A percentile compares a stretch with the other conserved stretches of the same genome.
phyloP scores from a whole-genome alignment of 2,113 vertebrate genomes.

The Brienomyrus brachyistius region DNA sequence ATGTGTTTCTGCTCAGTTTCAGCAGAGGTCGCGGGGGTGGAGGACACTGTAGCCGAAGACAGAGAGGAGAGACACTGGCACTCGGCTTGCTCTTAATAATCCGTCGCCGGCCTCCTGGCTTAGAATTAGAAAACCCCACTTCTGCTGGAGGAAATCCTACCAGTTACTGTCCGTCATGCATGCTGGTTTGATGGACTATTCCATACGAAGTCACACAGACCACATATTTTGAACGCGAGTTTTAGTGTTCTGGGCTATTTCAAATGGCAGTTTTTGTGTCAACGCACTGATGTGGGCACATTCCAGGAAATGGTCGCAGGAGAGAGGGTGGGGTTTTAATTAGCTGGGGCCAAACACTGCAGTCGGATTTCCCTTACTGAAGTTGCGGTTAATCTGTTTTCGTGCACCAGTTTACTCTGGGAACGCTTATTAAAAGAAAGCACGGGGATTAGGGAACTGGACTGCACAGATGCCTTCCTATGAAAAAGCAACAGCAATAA shows the following conservation, averaged over 20 bases:
- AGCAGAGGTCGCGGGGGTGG: constrained; percentile 33
- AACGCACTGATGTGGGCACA: constrained; percentile 8
- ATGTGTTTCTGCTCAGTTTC: constrained; percentile 46
- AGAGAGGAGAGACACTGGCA: neutral
- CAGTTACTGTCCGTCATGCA: neutral
- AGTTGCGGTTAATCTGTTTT: constrained; percentile 9
- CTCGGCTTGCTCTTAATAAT: neutral
- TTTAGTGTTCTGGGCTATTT: neutral
- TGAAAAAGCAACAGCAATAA: constrained; percentile 15
- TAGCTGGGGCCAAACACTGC: neutral
- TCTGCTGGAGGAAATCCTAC: neutral
- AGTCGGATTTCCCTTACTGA: constrained; percentile 11
- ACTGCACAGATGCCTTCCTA: constrained; percentile 17
- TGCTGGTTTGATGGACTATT: neutral
- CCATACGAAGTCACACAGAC: neutral
- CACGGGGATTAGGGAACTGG: neutral
- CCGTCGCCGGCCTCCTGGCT: neutral
- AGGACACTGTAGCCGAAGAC: constrained; percentile 21
- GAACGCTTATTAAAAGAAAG: constrained; percentile 16
- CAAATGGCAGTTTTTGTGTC: neutral
- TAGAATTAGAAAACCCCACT: neutral
- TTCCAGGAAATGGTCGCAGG: constrained; percentile 15
- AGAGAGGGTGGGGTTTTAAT: constrained; percentile 17
- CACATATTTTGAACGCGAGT: neutral
- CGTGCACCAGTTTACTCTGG: constrained; percentile 12